These are phyloP conservation scores for Druceiella hillmani DNA, from an alignment of 2,888 invertebrate genomes.

Conservation along the genomic window DNA sequence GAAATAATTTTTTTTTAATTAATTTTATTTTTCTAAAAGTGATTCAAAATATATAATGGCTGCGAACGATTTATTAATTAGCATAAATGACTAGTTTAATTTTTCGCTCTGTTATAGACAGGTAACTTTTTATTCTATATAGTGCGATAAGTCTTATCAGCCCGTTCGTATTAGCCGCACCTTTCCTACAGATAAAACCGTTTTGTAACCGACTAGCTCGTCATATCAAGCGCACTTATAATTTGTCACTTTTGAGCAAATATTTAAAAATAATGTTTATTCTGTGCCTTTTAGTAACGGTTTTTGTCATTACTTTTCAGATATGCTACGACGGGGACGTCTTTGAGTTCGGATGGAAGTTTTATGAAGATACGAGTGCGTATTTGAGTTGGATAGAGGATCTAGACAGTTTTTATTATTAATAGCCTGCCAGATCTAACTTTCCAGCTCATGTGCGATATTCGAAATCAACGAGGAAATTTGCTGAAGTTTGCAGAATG, in stretches of 20 bases:
- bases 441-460: constrained; percentile 52
- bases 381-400: constrained; percentile 55
- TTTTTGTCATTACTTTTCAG: constrained; percentile 11
- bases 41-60: too few species aligned
- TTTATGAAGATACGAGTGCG: constrained; percentile 30
- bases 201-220: constrained; percentile 40
- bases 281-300: constrained; percentile 2
- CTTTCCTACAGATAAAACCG: constrained; percentile 47
- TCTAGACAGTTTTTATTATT: constrained; percentile 46
- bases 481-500: too few species aligned
- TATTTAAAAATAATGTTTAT: constrained; percentile 17
- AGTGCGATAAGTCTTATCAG: constrained; percentile 46
- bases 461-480: too few species aligned
- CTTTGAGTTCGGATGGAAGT: too few species aligned
- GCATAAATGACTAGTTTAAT: too few species aligned
- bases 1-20: too few species aligned
- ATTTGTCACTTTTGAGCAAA: constrained; percentile 38
- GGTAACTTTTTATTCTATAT: too few species aligned
- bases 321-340: constrained; percentile 1
- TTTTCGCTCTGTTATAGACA: too few species aligned
- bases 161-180: constrained; percentile 44
- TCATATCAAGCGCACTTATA: constrained; percentile 34
- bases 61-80: too few species aligned
- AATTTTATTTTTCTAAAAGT: too few species aligned
- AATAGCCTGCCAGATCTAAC: constrained; percentile 53